Evolutionary conservation across 2,113 vertebrate species (phyloP).

Genomic region (Aegithalos caudatus): DNA sequence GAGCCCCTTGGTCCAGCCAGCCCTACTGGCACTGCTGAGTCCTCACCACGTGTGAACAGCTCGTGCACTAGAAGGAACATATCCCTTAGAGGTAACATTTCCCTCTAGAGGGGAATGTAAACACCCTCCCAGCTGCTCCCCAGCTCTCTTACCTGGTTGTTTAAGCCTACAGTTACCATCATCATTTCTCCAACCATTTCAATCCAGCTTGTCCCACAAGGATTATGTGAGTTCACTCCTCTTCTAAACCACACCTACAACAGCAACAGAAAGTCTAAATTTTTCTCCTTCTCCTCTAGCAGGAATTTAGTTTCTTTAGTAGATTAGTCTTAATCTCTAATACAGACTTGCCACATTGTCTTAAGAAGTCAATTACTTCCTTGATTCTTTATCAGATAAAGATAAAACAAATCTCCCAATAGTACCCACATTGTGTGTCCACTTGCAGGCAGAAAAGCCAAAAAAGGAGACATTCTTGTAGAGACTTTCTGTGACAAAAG

Average conservation of each 20-base stretch:
- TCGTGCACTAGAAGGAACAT: neutral
- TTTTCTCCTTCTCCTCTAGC: neutral
- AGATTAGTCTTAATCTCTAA: neutral
- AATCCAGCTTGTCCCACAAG: constrained; percentile 94
- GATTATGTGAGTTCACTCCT: constrained; percentile 92
- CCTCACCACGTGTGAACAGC: accelerated
- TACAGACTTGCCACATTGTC: neutral
- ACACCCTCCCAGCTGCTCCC: neutral
- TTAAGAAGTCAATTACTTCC: neutral
- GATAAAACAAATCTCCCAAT: neutral
- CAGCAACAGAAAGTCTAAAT: neutral
- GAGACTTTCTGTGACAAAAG: neutral
- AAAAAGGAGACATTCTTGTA: neutral
- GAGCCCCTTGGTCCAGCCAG: neutral
- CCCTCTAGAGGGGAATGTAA: neutral
- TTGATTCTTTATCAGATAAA: neutral
- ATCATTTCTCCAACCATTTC: constrained; percentile 95
- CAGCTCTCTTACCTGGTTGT: constrained; percentile 84
- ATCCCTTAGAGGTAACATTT: neutral
- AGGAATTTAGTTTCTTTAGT: neutral
- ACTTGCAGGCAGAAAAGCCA: neutral
- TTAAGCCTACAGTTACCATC: constrained; percentile 91
- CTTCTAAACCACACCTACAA: constrained; percentile 95
- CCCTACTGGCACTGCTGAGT: neutral
- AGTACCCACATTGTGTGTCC: neutral